These are phyloP conservation scores for Diarsia brunnea DNA, from an alignment of 2,888 invertebrate genomes.

Conservation along the genomic window DNA sequence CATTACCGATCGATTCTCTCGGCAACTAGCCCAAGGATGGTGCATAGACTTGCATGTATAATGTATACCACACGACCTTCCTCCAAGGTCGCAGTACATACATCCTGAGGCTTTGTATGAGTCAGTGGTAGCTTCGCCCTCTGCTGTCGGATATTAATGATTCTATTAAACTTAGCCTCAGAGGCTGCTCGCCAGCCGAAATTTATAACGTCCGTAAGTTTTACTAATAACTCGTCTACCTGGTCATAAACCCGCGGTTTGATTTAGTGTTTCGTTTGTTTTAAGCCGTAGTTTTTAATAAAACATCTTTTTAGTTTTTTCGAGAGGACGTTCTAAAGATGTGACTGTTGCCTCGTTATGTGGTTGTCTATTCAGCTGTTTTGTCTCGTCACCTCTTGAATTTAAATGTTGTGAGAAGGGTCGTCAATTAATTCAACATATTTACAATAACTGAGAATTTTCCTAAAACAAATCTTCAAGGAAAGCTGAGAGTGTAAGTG, in stretches of 20 bases:
- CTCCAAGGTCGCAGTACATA: slow-evolving; percentile 52
- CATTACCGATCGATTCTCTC: slow-evolving; percentile 48
- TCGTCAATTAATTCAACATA: slow-evolving; percentile 56
- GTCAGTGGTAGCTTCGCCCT: slow-evolving; percentile 53
- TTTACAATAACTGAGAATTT: slow-evolving; percentile 7
- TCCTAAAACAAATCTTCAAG: background rate
- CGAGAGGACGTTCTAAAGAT: slow-evolving; percentile 39
- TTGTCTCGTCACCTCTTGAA: slow-evolving; percentile 54
- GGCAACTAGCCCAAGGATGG: slow-evolving; percentile 56
- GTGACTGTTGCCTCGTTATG: slow-evolving; percentile 51
- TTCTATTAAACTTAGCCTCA: slow-evolving; percentile 74
- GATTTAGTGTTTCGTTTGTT: slow-evolving; percentile 68
- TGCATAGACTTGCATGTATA: slow-evolving; percentile 53
- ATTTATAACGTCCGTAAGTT: slow-evolving; percentile 74
- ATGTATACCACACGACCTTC: slow-evolving; percentile 51
- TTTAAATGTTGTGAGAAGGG: slow-evolving; percentile 53
- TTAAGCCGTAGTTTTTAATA: slow-evolving; percentile 54
- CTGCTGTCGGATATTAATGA: slow-evolving; percentile 69
- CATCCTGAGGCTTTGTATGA: slow-evolving; percentile 38
- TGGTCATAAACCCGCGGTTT: slow-evolving; percentile 64
- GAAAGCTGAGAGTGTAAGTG: slow-evolving; percentile 17
- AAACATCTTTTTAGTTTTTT: slow-evolving; percentile 27
- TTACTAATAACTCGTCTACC: slow-evolving; percentile 68
- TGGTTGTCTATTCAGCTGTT: slow-evolving; percentile 37
- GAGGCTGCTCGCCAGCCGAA: slow-evolving; percentile 71